Evolutionary conservation across 2,888 invertebrate genomes (phyloP).

Genomic region (Aphidoletes aphidimyza): DNA sequence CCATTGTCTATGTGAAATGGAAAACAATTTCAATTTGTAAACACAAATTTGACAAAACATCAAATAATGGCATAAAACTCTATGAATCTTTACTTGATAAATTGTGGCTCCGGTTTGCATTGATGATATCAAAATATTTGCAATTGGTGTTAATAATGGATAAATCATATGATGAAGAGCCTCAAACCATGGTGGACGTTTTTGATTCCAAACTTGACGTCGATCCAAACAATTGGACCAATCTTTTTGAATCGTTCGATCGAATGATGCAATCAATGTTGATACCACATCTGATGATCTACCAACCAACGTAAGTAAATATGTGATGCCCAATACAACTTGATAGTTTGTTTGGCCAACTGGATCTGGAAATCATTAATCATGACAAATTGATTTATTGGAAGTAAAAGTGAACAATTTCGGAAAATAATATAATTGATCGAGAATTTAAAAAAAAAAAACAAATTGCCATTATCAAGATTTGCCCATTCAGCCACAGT

Average conservation of each 20-base stretch:
- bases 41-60: neutral
- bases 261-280: conserved; percentile 73
- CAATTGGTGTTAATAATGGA: conserved; percentile 73
- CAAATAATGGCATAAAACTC: neutral
- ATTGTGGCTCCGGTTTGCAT: conserved; percentile 80
- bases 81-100: conserved; percentile 73
- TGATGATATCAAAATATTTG: conserved; percentile 76
- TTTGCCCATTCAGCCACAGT: conserved; percentile 61
- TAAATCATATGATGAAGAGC: conserved; percentile 75
- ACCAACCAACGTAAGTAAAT: conserved; percentile 73
- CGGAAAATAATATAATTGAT: neutral
- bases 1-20: conserved; percentile 71
- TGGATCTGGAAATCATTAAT: conserved; percentile 62
- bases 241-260: conserved; percentile 68
- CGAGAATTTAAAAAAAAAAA: neutral
- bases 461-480: conserved; percentile 47
- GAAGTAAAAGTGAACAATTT: no score
- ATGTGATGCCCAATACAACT: conserved; percentile 73
- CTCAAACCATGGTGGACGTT: conserved; percentile 80
- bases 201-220: conserved; percentile 84
- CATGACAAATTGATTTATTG: no score
- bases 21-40: neutral
- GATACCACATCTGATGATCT: conserved; percentile 74
- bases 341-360: conserved; percentile 69
- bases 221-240: conserved; percentile 82